Conservation (phyloP, 2,113 vertebrate genomes). For the Propithecus coquereli region DNA sequence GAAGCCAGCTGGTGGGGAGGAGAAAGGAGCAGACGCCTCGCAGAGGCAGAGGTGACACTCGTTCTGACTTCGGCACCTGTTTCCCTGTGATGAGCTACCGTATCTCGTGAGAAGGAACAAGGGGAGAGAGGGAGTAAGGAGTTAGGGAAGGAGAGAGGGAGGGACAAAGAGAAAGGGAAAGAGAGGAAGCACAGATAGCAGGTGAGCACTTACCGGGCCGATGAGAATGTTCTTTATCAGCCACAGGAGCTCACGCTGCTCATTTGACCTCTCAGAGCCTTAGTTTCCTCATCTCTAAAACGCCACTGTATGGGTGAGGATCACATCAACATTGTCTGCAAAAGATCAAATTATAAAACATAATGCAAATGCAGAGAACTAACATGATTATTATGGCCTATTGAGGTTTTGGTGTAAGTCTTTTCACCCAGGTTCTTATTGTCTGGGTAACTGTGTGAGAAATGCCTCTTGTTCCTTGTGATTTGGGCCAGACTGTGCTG, state of each 20-base stretch:
- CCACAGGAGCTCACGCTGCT: background rate
- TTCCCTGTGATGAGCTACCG: background rate
- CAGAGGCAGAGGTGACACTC: background rate
- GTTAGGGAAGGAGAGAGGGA: background rate
- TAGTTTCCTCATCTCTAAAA: background rate
- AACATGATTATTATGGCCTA: background rate
- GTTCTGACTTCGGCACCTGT: background rate
- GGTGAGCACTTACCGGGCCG: background rate
- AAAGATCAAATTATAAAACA: constrained; percentile 1
- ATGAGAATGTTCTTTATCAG: background rate
- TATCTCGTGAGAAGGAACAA: too few relatives aligned
- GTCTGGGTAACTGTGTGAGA: background rate
- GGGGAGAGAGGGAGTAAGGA: background rate
- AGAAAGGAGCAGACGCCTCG: background rate
- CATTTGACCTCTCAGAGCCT: background rate
- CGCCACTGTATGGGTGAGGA: background rate
- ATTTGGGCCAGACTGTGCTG: background rate
- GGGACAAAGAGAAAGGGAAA: background rate
- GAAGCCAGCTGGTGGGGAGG: background rate
- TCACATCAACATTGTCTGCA: background rate
- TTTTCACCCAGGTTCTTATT: background rate
- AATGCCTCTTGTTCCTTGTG: background rate
- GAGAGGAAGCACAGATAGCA: too few relatives aligned
- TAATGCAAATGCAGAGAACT: background rate
- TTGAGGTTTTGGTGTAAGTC: background rate